These are phyloP conservation scores for Sebastes reedi DNA, from an alignment of 2,797 vertebrate species.

Conservation along the genomic window DNA sequence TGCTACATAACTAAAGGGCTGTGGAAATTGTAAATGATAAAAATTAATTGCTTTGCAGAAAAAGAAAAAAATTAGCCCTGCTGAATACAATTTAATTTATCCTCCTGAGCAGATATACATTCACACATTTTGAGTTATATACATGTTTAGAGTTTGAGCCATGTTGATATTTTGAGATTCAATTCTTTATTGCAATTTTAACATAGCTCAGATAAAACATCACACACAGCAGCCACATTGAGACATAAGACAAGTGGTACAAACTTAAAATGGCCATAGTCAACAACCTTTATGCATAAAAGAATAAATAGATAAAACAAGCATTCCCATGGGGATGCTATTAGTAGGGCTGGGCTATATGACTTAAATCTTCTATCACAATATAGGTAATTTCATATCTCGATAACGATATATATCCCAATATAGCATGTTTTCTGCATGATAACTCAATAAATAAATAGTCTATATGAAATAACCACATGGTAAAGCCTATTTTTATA, in stretches of 20 bases:
- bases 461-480: too few relatives aligned
- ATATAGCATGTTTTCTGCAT: too few relatives aligned
- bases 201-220: background rate
- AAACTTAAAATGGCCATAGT: background rate
- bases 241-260: background rate
- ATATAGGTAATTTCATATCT: too few relatives aligned
- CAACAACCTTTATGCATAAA: background rate
- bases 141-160: background rate
- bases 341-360: too few relatives aligned
- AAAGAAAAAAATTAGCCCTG: background rate
- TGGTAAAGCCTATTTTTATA: too few relatives aligned
- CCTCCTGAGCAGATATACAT: background rate
- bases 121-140: background rate
- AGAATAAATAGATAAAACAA: background rate
- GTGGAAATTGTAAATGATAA: background rate
- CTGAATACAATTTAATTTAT: slow-evolving; percentile 7
- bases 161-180: background rate
- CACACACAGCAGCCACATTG: background rate
- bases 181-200: background rate
- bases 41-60: slow-evolving; percentile 18
- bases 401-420: too few relatives aligned
- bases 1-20: slow-evolving; percentile 5
- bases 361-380: too few relatives aligned
- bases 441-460: too few relatives aligned
- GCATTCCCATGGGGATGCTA: background rate